A percentile compares a stretch with the other conserved stretches of the same genome.
Conservation (phyloP, 2,797 vertebrate genomes). For the Streptopelia turtur region DNA sequence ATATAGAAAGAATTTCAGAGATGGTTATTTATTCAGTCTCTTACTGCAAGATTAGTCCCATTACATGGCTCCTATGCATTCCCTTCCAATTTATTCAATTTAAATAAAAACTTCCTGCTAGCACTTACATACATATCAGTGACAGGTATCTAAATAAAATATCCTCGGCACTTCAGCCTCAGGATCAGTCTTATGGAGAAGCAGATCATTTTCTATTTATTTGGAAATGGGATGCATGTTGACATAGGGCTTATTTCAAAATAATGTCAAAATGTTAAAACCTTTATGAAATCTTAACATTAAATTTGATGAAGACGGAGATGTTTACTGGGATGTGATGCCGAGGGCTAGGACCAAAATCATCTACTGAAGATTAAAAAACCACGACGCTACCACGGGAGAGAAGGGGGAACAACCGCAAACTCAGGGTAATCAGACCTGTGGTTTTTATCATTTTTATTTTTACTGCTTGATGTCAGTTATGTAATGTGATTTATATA, state of each 20-base stretch:
- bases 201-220: conserved; percentile 24
- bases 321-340: conserved; percentile 24
- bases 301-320: conserved; percentile 71
- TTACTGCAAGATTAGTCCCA: conserved; percentile 4
- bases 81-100: background rate
- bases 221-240: conserved; percentile 51
- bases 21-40: conserved; percentile 11
- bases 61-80: conserved; percentile 16
- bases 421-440: conserved; percentile 27
- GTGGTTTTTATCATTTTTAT: background rate
- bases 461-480: conserved; percentile 5
- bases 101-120: conserved; percentile 28
- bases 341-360: conserved; percentile 41
- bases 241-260: conserved; percentile 63
- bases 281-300: conserved; percentile 65
- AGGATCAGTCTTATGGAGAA: conserved; percentile 38
- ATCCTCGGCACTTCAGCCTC: background rate
- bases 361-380: conserved; percentile 43
- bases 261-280: conserved; percentile 73
- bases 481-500: conserved; percentile 46
- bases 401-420: background rate
- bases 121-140: background rate
- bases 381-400: background rate
- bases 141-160: conserved; percentile 39
- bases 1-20: background rate